A percentile compares a stretch with the other conserved stretches of the same genome.
These are phyloP conservation scores for Spicauda simplicius DNA, from an alignment of 2,888 invertebrate genomes.

Conservation along the genomic window DNA sequence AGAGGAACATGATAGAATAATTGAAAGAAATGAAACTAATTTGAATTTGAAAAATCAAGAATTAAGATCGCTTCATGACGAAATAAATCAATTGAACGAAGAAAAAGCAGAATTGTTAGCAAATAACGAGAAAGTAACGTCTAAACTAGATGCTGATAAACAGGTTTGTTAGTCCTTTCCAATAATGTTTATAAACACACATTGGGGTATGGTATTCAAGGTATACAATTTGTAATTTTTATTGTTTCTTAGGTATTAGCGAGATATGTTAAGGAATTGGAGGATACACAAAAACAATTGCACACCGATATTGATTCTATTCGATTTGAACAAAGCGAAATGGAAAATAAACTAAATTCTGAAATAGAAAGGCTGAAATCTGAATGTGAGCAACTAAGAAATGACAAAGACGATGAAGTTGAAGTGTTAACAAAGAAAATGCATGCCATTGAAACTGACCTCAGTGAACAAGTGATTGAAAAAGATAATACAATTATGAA, in stretches of 20 bases:
- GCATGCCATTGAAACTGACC: conserved; percentile 47
- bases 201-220: no score
- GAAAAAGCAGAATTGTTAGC: conserved; percentile 34
- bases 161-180: conserved; percentile 62
- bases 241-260: conserved; percentile 62
- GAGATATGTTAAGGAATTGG: conserved; percentile 53
- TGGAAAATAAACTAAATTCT: conserved; percentile 50
- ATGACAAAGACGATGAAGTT: conserved; percentile 57
- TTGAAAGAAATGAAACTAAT: conserved; percentile 55
- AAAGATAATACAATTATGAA: conserved; percentile 54
- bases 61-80: conserved; percentile 57
- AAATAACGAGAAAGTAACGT: conserved; percentile 53
- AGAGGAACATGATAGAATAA: conserved; percentile 62
- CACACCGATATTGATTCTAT: conserved; percentile 45
- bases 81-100: conserved; percentile 49
- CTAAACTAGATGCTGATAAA: conserved; percentile 54
- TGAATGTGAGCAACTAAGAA: conserved; percentile 51
- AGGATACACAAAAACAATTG: conserved; percentile 48
- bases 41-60: conserved; percentile 63
- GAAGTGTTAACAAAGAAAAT: conserved; percentile 55
- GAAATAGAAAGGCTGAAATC: conserved; percentile 54
- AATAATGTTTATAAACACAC: no score
- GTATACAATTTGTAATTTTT: conserved; percentile 38
- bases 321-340: conserved; percentile 43
- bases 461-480: conserved; percentile 48